Evolutionary conservation across 2,113 vertebrate genomes (phyloP).

Genomic region (Catharus minimus): DNA sequence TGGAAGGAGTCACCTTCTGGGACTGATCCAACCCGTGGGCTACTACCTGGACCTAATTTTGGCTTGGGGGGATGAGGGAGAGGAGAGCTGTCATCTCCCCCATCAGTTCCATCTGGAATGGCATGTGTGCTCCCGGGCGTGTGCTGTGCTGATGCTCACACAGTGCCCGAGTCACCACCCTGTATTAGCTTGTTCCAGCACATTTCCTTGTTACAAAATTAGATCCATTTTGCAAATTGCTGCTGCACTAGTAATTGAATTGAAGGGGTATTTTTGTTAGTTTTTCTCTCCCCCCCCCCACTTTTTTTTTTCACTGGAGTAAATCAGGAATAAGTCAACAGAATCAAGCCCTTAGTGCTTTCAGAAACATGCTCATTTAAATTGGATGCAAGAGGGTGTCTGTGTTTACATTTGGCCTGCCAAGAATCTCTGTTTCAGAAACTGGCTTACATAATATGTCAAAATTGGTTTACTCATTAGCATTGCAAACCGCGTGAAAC

Average conservation of each 20-base stretch:
- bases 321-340: conserved; percentile 55
- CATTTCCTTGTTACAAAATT: conserved; percentile 12
- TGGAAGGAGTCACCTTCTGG: not conserved
- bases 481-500: conserved; percentile 65
- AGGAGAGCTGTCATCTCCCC: not conserved
- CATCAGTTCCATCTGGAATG: not conserved
- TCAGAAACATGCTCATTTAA: conserved; percentile 61
- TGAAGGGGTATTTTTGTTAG: not conserved
- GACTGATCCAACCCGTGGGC: not conserved
- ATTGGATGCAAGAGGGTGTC: conserved; percentile 63
- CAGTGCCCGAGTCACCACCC: conserved; percentile 3
- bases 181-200: conserved; percentile 33
- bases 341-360: conserved; percentile 55
- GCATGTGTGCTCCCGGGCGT: accelerated
- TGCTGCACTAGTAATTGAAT: conserved; percentile 16
- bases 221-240: conserved; percentile 32
- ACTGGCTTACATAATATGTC: conserved; percentile 68
- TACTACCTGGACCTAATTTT: not conserved
- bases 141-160: not conserved
- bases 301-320: not conserved
- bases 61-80: not conserved
- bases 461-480: conserved; percentile 70
- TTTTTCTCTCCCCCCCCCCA: not conserved
- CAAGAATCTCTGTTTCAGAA: conserved; percentile 70
- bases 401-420: conserved; percentile 71